phyloP scores from a whole-genome alignment of 2,797 vertebrate genomes.

The Pangasius macronema region DNA sequence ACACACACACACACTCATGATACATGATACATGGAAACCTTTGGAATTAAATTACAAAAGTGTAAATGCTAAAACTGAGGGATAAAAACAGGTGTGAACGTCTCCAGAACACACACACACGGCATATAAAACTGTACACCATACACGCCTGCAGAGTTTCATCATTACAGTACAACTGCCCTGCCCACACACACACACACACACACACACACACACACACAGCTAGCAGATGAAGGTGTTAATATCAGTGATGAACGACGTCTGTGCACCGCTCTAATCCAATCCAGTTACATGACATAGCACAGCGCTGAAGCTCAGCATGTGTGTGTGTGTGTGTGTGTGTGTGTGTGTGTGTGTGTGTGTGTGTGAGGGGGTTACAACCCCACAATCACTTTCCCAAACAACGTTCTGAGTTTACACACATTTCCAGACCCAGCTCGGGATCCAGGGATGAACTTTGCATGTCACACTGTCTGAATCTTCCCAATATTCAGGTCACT shows the following conservation, averaged over 20 bases:
- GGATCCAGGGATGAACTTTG: background rate
- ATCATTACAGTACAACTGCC: background rate
- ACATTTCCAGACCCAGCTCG: background rate
- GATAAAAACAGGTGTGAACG: background rate
- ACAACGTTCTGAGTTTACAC: background rate
- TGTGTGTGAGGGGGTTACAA: background rate
- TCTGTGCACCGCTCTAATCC: conserved; percentile 57
- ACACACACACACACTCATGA: background rate
- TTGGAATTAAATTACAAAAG: background rate
- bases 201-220: conserved; percentile 18
- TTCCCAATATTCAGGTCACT: background rate
- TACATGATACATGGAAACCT: background rate
- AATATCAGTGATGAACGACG: conserved; percentile 61
- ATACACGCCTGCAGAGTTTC: background rate
- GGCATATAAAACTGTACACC: background rate
- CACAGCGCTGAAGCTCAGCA: background rate
- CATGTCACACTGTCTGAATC: background rate
- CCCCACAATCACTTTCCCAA: background rate
- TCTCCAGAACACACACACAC: background rate
- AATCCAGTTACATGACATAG: conserved; percentile 59
- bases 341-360: conserved; percentile 6
- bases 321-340: conserved; percentile 20
- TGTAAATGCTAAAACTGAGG: background rate
- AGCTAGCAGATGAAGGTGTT: conserved; percentile 51
- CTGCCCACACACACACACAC: conserved; percentile 12